Evolutionary conservation across 2,888 invertebrate genomes (phyloP).

Genomic region (Catocala sponsa): DNA sequence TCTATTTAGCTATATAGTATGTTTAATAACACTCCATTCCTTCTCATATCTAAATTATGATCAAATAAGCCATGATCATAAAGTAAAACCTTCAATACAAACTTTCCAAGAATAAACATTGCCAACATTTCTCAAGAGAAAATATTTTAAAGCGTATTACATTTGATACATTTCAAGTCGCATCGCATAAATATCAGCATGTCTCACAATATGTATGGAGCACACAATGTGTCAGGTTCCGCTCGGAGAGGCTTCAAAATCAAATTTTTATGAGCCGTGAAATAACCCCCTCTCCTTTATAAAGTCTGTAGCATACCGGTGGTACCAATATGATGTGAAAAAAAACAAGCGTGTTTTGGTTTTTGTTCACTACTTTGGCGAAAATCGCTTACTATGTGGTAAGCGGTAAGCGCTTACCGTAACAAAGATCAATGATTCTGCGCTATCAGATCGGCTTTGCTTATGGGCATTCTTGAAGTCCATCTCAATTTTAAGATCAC

Average conservation of each 20-base stretch:
- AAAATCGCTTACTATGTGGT: too few relatives aligned
- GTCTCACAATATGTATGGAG: slow-evolving; percentile 51
- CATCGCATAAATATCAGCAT: slow-evolving; percentile 39
- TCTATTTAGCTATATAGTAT: too few relatives aligned
- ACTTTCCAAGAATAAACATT: not conserved
- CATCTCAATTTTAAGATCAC: too few relatives aligned
- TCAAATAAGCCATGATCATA: not conserved
- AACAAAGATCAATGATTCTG: too few relatives aligned
- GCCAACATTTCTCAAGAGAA: slow-evolving; percentile 14
- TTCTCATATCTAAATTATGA: too few relatives aligned
- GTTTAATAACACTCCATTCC: too few relatives aligned
- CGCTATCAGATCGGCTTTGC: too few relatives aligned
- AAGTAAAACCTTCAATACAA: not conserved
- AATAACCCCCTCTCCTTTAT: slow-evolving; percentile 51
- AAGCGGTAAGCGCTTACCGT: too few relatives aligned
- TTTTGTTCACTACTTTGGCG: too few relatives aligned
- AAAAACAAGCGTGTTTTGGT: not conserved
- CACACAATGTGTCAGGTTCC: slow-evolving; percentile 62
- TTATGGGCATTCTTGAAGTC: too few relatives aligned
- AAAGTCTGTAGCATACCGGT: slow-evolving; percentile 15
- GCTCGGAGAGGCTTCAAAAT: slow-evolving; percentile 57
- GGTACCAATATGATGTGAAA: not conserved
- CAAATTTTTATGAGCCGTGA: slow-evolving; percentile 67
- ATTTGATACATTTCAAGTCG: slow-evolving; percentile 38
- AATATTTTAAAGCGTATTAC: slow-evolving; percentile 40